Conservation (phyloP, 2,888 invertebrate genomes). For the Xanthia icteritia region DNA sequence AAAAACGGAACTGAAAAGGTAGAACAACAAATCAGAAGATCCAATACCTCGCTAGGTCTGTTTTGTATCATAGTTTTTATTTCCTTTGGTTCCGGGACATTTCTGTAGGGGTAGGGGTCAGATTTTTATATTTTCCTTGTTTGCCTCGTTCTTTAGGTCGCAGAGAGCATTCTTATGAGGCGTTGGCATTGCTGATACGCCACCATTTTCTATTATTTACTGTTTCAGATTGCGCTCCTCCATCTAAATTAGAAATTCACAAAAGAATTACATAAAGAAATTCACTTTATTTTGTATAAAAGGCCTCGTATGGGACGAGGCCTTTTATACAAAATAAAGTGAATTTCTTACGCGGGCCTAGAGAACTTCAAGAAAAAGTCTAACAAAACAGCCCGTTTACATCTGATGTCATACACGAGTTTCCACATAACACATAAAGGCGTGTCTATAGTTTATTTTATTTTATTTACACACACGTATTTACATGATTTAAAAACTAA, state of each 20-base stretch:
- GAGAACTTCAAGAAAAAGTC: not conserved
- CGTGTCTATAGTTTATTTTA: too few species aligned
- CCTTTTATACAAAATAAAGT: slow-evolving; percentile 42
- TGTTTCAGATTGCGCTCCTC: slow-evolving; percentile 54
- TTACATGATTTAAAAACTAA: too few species aligned
- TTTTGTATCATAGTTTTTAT: slow-evolving; percentile 66
- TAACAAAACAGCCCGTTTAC: not conserved
- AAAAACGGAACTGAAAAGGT: slow-evolving; percentile 28
- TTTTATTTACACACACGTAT: too few species aligned
- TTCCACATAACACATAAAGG: not conserved
- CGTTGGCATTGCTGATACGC: slow-evolving; percentile 64
- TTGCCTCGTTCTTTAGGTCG: slow-evolving; percentile 48
- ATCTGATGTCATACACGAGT: not conserved
- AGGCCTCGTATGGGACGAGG: too few species aligned
- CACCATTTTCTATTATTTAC: slow-evolving; percentile 64
- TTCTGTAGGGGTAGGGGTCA: slow-evolving; percentile 63
- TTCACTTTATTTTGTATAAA: too few species aligned
- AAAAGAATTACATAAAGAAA: too few species aligned
- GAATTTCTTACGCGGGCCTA: slow-evolving; percentile 5
- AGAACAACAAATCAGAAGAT: slow-evolving; percentile 52
- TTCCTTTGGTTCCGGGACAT: slow-evolving; percentile 47
- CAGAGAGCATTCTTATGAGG: slow-evolving; percentile 61
- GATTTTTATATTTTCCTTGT: slow-evolving; percentile 64
- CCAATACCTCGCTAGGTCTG: slow-evolving; percentile 53
- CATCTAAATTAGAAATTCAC: too few species aligned